Evolutionary conservation across 2,113 vertebrate species (phyloP).

Genomic region (Esox niger): DNA sequence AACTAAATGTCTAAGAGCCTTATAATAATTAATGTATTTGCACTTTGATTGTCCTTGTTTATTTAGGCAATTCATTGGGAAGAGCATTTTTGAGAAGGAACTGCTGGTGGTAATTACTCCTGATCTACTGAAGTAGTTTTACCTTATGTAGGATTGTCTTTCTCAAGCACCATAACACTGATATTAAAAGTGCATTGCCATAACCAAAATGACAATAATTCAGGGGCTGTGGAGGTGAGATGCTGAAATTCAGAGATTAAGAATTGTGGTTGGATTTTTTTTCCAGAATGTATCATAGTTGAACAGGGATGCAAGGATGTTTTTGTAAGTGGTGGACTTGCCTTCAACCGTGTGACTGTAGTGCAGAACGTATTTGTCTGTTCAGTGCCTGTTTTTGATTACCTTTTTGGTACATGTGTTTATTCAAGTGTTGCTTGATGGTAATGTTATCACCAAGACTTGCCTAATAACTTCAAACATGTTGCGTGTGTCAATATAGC

Average conservation of each 20-base stretch:
- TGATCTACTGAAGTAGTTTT: not conserved
- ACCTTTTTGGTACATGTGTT: not conserved
- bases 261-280: not conserved
- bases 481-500: not conserved
- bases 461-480: constrained; percentile 13
- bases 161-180: not conserved
- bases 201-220: not conserved
- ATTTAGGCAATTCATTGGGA: not conserved
- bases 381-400: not conserved
- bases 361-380: not conserved
- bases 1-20: not conserved
- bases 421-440: not conserved
- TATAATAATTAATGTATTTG: not conserved
- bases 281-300: not conserved
- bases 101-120: no score
- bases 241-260: not conserved
- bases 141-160: not conserved
- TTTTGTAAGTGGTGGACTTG: not conserved
- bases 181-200: not conserved
- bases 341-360: not conserved
- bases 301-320: not conserved
- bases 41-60: not conserved
- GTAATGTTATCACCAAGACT: constrained; percentile 5
- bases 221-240: not conserved
- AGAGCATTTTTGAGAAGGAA: no score